Evolutionary conservation across 2,888 invertebrate genomes (phyloP).

Genomic region (Chloromyia formosa): DNA sequence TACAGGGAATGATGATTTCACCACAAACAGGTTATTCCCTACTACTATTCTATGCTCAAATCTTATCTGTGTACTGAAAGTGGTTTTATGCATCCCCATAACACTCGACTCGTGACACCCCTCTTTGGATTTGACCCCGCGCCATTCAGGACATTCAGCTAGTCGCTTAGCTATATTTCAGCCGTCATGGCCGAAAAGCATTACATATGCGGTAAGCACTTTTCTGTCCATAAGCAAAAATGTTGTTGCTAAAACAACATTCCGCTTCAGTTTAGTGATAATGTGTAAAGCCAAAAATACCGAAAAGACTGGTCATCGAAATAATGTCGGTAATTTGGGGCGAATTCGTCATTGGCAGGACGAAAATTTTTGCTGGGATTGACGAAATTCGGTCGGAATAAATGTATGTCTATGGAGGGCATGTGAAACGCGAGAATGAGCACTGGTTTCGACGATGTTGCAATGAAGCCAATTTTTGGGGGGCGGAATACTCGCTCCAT

Average conservation of each 20-base stretch:
- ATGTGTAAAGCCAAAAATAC: slow-evolving; percentile 33
- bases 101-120: neutral
- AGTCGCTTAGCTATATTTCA: no score
- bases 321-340: slow-evolving; percentile 40
- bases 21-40: slow-evolving; percentile 19
- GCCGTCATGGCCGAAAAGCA: neutral
- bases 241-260: slow-evolving; percentile 43
- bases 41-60: slow-evolving; percentile 26
- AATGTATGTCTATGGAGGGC: neutral
- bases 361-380: slow-evolving; percentile 32
- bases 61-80: slow-evolving; percentile 35
- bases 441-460: neutral
- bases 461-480: neutral
- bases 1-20: slow-evolving; percentile 17
- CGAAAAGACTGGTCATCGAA: slow-evolving; percentile 38
- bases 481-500: no score
- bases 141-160: neutral
- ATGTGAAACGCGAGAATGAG: neutral
- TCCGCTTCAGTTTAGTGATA: slow-evolving; percentile 37
- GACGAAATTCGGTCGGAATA: slow-evolving; percentile 19
- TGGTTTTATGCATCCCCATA: neutral
- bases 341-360: slow-evolving; percentile 26
- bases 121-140: neutral
- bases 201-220: slow-evolving; percentile 40
- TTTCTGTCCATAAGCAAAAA: slow-evolving; percentile 39